phyloP scores from a whole-genome alignment of 2,888 invertebrate genomes.

The Dinocampus coccinellae region DNA sequence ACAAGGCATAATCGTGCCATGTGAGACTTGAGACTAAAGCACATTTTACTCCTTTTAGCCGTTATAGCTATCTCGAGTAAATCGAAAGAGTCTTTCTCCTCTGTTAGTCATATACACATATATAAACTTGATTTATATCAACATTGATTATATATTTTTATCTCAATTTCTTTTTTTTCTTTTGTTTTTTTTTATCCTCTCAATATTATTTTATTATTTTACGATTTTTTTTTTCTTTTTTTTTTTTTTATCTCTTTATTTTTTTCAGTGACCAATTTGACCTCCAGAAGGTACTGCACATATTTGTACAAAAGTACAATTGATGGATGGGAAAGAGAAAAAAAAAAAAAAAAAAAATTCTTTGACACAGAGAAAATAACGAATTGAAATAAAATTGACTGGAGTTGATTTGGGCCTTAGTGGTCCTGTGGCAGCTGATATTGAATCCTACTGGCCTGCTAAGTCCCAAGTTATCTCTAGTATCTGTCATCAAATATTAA shows the following conservation, averaged over 20 bases:
- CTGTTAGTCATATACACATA: conserved; percentile 8
- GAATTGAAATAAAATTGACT: conserved; percentile 21
- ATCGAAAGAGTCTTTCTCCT: conserved; percentile 5
- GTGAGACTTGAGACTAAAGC: conserved; percentile 24
- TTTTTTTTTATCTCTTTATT: background rate
- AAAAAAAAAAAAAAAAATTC: background rate
- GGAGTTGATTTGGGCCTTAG: conserved; percentile 78
- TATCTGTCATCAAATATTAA: conserved; percentile 22
- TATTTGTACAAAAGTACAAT: background rate
- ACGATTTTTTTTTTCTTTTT: too few species aligned
- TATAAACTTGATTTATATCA: conserved; percentile 7
- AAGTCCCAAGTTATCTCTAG: conserved; percentile 82
- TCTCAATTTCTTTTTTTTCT: background rate
- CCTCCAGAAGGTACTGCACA: background rate
- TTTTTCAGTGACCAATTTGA: background rate
- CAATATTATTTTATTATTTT: too few species aligned
- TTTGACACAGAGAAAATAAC: background rate
- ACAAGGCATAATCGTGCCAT: conserved; percentile 33
- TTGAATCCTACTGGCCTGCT: conserved; percentile 84
- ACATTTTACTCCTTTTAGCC: background rate
- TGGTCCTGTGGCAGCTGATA: conserved; percentile 77
- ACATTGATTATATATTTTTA: background rate
- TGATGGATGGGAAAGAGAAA: background rate
- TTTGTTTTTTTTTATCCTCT: background rate
- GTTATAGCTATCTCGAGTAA: conserved; percentile 27